A percentile compares a stretch with the other conserved stretches of the same genome.
Evolutionary conservation across 2,888 invertebrate species (phyloP).

Genomic region (Zygothrica quintamaculata): DNA sequence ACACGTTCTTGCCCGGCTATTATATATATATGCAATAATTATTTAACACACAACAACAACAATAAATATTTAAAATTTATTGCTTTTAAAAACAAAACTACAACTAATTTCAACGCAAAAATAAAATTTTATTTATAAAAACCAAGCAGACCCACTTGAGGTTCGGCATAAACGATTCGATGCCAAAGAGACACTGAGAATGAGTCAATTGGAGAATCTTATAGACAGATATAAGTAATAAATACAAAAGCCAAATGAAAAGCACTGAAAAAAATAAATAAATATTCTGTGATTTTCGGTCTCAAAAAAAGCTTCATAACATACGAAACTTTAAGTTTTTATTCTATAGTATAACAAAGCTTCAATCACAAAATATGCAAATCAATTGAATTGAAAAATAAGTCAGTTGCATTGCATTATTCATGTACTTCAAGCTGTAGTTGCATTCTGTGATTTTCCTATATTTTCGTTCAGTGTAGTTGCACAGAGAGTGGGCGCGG

Average conservation of each 20-base stretch:
- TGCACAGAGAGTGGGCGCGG: constrained; percentile 10
- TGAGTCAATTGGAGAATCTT: constrained; percentile 12
- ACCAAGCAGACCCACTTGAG: constrained; percentile 25
- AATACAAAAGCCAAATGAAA: not conserved
- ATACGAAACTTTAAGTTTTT: too few relatives aligned
- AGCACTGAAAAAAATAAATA: constrained; percentile 18
- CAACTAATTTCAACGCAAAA: too few relatives aligned
- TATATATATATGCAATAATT: too few relatives aligned
- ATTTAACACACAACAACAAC: too few relatives aligned
- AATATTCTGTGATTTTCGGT: too few relatives aligned
- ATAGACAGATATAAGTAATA: constrained; percentile 28
- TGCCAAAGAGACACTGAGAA: constrained; percentile 39
- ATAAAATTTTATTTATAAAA: constrained; percentile 20
- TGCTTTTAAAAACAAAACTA: not conserved
- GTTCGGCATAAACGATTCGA: constrained; percentile 34
- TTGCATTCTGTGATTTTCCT: not conserved
- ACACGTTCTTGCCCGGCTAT: too few relatives aligned
- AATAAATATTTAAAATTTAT: not conserved
- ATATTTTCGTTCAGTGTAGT: constrained; percentile 18
- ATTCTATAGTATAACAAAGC: too few relatives aligned
- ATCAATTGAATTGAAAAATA: too few relatives aligned
- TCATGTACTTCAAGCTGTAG: too few relatives aligned
- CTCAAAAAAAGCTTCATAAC: too few relatives aligned
- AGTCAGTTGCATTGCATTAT: too few relatives aligned
- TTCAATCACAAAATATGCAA: too few relatives aligned